These are phyloP conservation scores for Pelusios castaneus DNA, from an alignment of 2,113 vertebrate genomes.

Conservation along the genomic window DNA sequence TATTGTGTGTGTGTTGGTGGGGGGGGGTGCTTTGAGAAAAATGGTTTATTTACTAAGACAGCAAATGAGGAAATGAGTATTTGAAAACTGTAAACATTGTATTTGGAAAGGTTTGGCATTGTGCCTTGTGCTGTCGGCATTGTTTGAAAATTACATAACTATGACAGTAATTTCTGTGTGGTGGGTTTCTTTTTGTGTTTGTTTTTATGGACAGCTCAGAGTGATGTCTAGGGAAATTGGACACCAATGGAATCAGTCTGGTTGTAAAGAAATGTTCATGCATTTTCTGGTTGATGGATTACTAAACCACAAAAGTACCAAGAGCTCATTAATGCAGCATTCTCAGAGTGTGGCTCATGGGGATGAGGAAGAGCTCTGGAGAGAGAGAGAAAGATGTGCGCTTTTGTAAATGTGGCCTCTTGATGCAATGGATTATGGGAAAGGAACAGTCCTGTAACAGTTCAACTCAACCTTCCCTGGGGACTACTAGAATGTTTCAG, in stretches of 20 bases:
- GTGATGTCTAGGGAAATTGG: constrained; percentile 38
- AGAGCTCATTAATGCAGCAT: constrained; percentile 43
- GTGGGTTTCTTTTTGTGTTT: not conserved
- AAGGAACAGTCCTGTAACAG: not conserved
- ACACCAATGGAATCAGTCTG: constrained; percentile 18
- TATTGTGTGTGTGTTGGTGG: constrained; percentile 49
- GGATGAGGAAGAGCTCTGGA: not conserved
- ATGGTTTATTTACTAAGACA: constrained; percentile 59
- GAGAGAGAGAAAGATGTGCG: not conserved
- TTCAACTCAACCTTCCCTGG: constrained; percentile 16
- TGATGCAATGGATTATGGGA: not conserved
- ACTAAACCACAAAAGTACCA: constrained; percentile 53
- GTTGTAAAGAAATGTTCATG: constrained; percentile 39
- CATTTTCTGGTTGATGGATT: constrained; percentile 43
- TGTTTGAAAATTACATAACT: constrained; percentile 51
- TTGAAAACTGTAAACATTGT: constrained; percentile 63
- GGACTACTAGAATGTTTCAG: not conserved
- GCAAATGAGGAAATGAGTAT: constrained; percentile 45
- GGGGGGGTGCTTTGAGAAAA: constrained; percentile 55
- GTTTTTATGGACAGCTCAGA: constrained; percentile 22
- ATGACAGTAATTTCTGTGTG: not conserved
- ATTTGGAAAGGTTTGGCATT: constrained; percentile 21
- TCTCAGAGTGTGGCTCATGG: constrained; percentile 33
- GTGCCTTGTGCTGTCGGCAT: constrained; percentile 46
- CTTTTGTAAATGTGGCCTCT: not conserved